Evolutionary conservation across 2,888 invertebrate genomes (phyloP).

Genomic region (Nomada fabriciana): DNA sequence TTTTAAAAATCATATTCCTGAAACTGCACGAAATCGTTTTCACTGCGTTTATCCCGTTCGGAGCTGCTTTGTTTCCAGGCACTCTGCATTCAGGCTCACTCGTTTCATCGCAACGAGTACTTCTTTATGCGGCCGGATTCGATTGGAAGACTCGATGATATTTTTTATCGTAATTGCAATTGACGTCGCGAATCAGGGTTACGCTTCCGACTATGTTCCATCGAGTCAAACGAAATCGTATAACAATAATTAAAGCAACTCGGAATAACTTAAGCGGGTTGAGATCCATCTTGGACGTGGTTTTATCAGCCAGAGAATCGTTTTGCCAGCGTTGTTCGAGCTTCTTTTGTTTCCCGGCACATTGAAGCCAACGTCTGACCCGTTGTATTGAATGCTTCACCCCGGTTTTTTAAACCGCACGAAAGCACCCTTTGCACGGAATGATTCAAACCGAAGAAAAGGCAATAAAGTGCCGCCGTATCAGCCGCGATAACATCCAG

Average conservation of each 20-base stretch:
- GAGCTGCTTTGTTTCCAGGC: constrained; percentile 45
- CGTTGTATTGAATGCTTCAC: constrained; percentile 1
- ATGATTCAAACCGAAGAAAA: constrained; percentile 55
- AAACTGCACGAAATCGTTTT: constrained; percentile 30
- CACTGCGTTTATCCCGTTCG: constrained; percentile 38
- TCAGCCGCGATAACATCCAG: constrained; percentile 59
- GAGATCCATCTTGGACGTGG: background rate
- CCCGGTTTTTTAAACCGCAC: constrained; percentile 28
- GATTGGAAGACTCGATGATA: constrained; percentile 37
- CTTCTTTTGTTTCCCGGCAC: background rate
- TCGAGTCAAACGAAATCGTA: background rate
- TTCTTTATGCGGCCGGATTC: constrained; percentile 30
- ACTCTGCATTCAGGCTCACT: constrained; percentile 14
- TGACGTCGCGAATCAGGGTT: constrained; percentile 23
- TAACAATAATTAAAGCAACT: background rate
- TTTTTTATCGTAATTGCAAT: constrained; percentile 52
- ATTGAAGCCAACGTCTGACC: background rate
- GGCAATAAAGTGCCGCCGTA: constrained; percentile 8
- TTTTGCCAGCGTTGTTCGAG: constrained; percentile 5
- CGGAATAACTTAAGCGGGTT: background rate
- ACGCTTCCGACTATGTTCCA: background rate
- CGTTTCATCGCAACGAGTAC: constrained; percentile 25
- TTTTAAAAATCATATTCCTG: constrained; percentile 51
- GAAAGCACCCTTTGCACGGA: constrained; percentile 36
- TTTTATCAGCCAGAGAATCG: background rate